Conservation (phyloP, 2,113 vertebrate species). For the Hippocampus mohnikei region DNA sequence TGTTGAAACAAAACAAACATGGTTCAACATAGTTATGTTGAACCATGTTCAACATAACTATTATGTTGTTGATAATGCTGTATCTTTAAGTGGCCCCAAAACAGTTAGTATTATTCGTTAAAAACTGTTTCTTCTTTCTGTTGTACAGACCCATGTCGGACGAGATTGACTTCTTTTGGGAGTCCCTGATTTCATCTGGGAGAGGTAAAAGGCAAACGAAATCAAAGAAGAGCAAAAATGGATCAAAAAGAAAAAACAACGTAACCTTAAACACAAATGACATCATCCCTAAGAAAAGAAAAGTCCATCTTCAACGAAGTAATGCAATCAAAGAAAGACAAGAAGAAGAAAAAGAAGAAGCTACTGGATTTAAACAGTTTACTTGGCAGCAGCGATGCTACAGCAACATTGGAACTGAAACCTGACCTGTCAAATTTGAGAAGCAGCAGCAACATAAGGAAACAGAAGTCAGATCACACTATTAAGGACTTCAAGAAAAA, state of each 20-base stretch:
- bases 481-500: slow-evolving; percentile 15
- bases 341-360: slow-evolving; percentile 45
- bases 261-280: neutral
- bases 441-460: neutral
- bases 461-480: neutral
- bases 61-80: no score
- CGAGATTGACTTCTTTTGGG: slow-evolving; percentile 4
- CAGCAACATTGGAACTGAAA: neutral
- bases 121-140: neutral
- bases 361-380: neutral
- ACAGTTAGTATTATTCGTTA: neutral
- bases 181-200: slow-evolving; percentile 1
- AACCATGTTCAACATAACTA: no score
- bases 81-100: neutral
- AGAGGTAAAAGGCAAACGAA: slow-evolving; percentile 48
- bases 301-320: slow-evolving; percentile 9
- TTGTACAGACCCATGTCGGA: slow-evolving; percentile 46
- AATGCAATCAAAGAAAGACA: slow-evolving; percentile 18
- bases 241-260: neutral
- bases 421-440: neutral
- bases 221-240: slow-evolving; percentile 39
- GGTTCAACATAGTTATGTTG: neutral
- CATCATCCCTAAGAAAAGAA: slow-evolving; percentile 13
- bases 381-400: neutral
- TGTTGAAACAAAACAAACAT: neutral